Conservation (phyloP, 2,888 invertebrate species). For the Mallateleia sp. region DNA sequence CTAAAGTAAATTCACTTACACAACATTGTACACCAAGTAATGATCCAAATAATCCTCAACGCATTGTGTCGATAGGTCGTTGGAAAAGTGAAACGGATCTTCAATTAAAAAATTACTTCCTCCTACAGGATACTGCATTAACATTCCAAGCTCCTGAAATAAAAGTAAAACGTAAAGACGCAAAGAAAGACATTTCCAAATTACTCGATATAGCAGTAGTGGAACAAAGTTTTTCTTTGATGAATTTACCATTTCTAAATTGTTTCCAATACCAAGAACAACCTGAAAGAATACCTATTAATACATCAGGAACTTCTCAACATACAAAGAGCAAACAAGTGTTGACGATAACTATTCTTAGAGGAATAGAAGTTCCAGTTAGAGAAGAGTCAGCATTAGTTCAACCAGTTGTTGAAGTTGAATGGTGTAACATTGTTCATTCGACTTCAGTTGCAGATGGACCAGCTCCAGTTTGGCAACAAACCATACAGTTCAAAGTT, state of each 20-base stretch:
- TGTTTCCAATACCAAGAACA: constrained; percentile 82
- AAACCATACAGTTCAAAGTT: constrained; percentile 86
- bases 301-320: constrained; percentile 74
- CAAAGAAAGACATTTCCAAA: constrained; percentile 77
- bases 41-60: constrained; percentile 87
- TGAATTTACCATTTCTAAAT: constrained; percentile 84
- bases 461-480: constrained; percentile 88
- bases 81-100: constrained; percentile 65
- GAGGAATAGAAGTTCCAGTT: constrained; percentile 88
- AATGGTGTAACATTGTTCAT: constrained; percentile 85
- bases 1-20: constrained; percentile 62
- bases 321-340: constrained; percentile 84
- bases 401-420: constrained; percentile 87
- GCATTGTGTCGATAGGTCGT: constrained; percentile 78
- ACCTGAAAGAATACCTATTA: constrained; percentile 83
- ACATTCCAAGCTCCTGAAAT: constrained; percentile 40
- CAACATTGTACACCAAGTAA: constrained; percentile 79
- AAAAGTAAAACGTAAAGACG: constrained; percentile 6
- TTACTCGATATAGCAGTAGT: constrained; percentile 85
- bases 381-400: constrained; percentile 88
- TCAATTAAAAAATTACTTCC: constrained; percentile 81
- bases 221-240: constrained; percentile 86
- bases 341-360: constrained; percentile 85
- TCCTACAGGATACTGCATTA: constrained; percentile 84
- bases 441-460: constrained; percentile 86